These are phyloP conservation scores for Pimephales promelas DNA, from an alignment of 2,113 vertebrate species.

Conservation along the genomic window DNA sequence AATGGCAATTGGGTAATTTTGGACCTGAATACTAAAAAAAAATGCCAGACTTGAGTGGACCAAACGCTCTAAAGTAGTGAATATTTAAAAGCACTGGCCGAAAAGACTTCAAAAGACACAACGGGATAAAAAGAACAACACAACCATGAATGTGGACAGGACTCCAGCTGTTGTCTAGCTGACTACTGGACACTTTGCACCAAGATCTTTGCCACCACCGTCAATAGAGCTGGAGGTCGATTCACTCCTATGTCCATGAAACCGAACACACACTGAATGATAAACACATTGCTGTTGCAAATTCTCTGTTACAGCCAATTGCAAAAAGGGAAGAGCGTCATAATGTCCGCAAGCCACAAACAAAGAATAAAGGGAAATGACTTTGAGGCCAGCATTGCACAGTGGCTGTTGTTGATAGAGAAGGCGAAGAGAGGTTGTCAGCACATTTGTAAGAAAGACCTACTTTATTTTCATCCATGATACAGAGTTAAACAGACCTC, in stretches of 20 bases:
- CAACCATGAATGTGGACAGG: constrained; percentile 75
- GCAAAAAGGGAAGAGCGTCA: constrained; percentile 14
- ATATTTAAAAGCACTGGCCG: constrained; percentile 52
- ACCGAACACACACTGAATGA: constrained; percentile 36
- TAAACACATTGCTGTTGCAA: constrained; percentile 31
- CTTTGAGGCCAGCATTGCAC: constrained; percentile 59
- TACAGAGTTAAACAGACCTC: constrained; percentile 68
- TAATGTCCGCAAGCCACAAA: constrained; percentile 20
- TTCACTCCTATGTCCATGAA: constrained; percentile 19
- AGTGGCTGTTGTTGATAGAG: constrained; percentile 61
- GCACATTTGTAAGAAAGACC: constrained; percentile 65
- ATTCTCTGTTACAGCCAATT: not conserved
- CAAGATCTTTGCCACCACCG: constrained; percentile 64
- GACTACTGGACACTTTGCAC: constrained; percentile 67
- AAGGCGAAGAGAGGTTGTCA: constrained; percentile 54
- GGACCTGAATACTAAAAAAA: constrained; percentile 56
- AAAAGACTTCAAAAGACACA: constrained; percentile 41
- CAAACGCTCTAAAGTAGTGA: constrained; percentile 57
- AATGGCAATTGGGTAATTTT: constrained; percentile 11
- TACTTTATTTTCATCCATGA: constrained; percentile 72
- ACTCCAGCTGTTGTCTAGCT: constrained; percentile 62
- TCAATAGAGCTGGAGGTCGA: constrained; percentile 42
- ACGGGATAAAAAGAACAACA: constrained; percentile 44
- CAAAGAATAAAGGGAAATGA: constrained; percentile 40
- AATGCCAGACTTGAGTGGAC: constrained; percentile 73